Conservation (phyloP, 2,888 invertebrate species). For the Strigamia maritima region DNA sequence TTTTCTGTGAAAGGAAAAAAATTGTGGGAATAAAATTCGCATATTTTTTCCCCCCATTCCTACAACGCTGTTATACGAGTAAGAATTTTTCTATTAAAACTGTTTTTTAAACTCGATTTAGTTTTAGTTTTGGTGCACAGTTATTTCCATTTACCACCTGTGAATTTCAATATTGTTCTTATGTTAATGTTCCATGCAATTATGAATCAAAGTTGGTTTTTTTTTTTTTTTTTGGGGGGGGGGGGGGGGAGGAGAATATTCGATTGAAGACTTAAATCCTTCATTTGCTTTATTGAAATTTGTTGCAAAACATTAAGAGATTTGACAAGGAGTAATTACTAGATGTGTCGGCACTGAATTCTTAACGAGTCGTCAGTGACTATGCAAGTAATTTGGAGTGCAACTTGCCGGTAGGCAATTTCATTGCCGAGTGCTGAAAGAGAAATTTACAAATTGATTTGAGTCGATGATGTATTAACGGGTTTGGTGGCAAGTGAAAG, state of each 20-base stretch:
- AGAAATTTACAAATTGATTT: conserved; percentile 12
- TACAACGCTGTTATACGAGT: too few relatives aligned
- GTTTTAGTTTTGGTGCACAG: too few relatives aligned
- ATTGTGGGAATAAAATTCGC: background rate
- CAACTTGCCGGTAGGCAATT: background rate
- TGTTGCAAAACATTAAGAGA: conserved; percentile 2
- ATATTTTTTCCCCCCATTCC: background rate
- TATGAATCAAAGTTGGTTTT: conserved; percentile 3
- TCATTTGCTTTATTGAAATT: background rate
- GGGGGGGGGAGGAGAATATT: background rate
- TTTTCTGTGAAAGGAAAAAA: background rate
- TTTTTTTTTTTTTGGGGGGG: too few relatives aligned
- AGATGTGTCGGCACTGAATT: conserved; percentile 10
- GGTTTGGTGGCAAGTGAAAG: background rate
- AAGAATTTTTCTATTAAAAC: too few relatives aligned
- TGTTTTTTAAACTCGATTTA: too few relatives aligned
- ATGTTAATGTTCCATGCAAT: background rate
- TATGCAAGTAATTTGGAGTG: conserved; percentile 8
- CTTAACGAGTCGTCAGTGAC: conserved; percentile 3
- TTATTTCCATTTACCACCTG: background rate
- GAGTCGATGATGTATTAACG: background rate
- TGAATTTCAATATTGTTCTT: background rate
- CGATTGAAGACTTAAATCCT: background rate
- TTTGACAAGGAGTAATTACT: conserved; percentile 10
- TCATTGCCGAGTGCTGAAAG: background rate